A percentile compares a stretch with the other conserved stretches of the same genome.
phyloP scores from a whole-genome alignment of 2,797 vertebrate species.

The Siniperca obscura region DNA sequence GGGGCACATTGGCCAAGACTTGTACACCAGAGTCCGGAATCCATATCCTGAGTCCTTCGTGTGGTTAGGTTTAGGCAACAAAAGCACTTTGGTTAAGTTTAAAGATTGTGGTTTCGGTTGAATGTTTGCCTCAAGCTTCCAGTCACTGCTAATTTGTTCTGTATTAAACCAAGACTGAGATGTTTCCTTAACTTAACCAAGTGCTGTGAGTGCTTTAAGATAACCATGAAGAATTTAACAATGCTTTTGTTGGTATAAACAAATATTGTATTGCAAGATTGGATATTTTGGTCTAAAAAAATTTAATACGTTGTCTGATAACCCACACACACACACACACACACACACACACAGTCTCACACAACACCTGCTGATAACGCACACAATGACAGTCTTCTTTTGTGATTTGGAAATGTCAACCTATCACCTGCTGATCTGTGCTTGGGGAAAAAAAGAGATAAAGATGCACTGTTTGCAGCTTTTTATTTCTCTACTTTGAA shows the following conservation, averaged over 20 bases:
- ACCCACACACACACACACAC: slow-evolving; percentile 23
- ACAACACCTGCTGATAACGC: slow-evolving; percentile 35
- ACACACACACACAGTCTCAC: slow-evolving; percentile 11
- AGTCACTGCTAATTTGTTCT: no score
- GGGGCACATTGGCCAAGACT: no score
- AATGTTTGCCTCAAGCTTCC: background rate
- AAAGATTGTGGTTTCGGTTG: background rate
- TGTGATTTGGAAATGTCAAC: slow-evolving; percentile 71
- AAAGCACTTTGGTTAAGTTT: no score
- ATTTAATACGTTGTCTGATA: slow-evolving; percentile 11
- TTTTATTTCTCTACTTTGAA: slow-evolving; percentile 59
- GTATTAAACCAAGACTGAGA: background rate
- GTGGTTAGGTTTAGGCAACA: background rate
- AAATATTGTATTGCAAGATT: background rate
- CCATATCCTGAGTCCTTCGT: background rate
- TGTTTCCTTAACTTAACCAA: background rate
- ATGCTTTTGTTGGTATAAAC: background rate
- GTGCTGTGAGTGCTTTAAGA: background rate
- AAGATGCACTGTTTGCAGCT: slow-evolving; percentile 55
- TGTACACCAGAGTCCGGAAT: no score
- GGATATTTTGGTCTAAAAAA: background rate
- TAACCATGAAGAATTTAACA: background rate
- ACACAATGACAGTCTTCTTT: slow-evolving; percentile 24
- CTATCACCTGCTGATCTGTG: slow-evolving; percentile 50
- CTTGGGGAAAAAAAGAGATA: slow-evolving; percentile 1